Base-by-base conservation (phyloP, 2,797 vertebrate species). In the Pangasius larnaudii region DNA sequence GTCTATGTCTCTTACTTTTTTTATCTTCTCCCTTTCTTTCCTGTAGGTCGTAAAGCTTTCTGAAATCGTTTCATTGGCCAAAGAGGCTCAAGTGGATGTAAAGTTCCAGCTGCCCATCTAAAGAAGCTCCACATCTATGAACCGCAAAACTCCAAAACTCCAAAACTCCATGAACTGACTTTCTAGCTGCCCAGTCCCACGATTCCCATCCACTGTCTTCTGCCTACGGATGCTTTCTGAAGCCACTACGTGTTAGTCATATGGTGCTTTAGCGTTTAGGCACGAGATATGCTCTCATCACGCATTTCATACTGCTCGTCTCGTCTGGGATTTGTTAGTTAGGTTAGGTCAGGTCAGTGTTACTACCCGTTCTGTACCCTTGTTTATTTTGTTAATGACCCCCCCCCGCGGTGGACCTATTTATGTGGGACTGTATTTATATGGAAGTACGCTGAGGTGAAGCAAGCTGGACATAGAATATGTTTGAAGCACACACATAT, bases 51-150 rank as follows among this genome's bases (percentile, higher is more conserved):
- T 99, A 83, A 99, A 98, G 92, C 98, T 99, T 88, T 99, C 98
- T 91, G 98, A 99, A 95, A 99, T 99, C 56, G 97, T 99, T 85
- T 98, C 89, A 0, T 93, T 99, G 95, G 98, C 98, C 56, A 99
- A 99, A 91, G 96, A 98, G 93, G 98, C 98, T 91, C 98, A 99
- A 39, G 97, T 99, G 93, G 98, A 99, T 93, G 98, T 99, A 93
- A 98, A 98, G 94, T 99, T 99, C 95, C 98, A 99, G 94, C 95
- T 99, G 94, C 98, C 98, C 86, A 98, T 99, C 95, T 99, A 96
- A 97, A 88, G 84, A 74, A 33, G 5, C 18, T 69, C n/a, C 58
- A 69, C 49, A 69, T 87, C 24, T 65, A 85, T 56, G 14, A 80
- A 46, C 84, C 74, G 75, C 67, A 81, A 27, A 42, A 56, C 61